Conservation (phyloP, 1,140 invertebrate genomes). For the Leptinotarsa lineolata region DNA sequence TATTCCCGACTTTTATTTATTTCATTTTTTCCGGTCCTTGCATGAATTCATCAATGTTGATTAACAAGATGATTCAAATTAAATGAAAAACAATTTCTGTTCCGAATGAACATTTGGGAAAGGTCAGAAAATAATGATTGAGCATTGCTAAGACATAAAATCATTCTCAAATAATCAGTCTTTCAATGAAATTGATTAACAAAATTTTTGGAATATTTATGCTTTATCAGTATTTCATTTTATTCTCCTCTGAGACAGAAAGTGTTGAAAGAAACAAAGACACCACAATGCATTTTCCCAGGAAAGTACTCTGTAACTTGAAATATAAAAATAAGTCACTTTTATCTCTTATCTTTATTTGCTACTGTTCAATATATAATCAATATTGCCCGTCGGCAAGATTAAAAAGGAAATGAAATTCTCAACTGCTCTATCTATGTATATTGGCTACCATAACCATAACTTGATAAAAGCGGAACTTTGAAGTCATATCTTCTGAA, state of each 20-base stretch:
- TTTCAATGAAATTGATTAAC: too few species aligned
- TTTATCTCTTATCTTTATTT: constrained; percentile 22
- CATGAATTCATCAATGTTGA: too few species aligned
- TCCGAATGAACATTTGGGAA: too few species aligned
- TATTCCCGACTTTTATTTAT: too few species aligned
- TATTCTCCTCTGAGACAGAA: neutral
- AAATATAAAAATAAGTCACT: neutral
- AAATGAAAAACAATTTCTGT: too few species aligned
- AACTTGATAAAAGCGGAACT: constrained; percentile 13
- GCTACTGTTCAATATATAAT: constrained; percentile 37
- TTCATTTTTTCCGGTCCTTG: too few species aligned
- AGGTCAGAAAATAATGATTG: too few species aligned
- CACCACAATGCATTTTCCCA: neutral
- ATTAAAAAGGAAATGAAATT: constrained; percentile 33
- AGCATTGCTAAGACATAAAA: too few species aligned
- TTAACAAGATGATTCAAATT: too few species aligned
- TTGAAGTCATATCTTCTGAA: constrained; percentile 7
- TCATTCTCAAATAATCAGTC: too few species aligned
- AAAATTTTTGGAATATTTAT: too few species aligned
- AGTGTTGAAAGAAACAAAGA: neutral
- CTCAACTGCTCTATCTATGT: constrained; percentile 37
- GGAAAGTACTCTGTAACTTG: neutral
- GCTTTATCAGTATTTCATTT: too few species aligned
- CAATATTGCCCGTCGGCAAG: constrained; percentile 29
- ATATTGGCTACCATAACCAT: constrained; percentile 38